Conservation (phyloP, 2,797 vertebrate genomes). For the Xenentodon cancila region DNA sequence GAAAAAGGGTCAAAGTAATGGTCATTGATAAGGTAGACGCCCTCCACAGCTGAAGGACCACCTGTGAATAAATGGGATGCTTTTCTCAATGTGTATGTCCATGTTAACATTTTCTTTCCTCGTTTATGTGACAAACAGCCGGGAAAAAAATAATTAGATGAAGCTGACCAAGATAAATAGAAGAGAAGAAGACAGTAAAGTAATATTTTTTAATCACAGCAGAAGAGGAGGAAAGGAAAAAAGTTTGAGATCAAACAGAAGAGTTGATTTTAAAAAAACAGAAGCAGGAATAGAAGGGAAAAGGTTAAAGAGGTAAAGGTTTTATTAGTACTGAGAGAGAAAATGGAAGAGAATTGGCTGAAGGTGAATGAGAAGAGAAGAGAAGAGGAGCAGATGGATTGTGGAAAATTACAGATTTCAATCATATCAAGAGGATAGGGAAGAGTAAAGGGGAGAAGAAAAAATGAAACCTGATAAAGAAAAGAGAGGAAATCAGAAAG, state of each 20-base stretch:
- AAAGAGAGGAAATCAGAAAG: no score
- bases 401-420: no score
- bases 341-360: conserved; percentile 27
- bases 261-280: conserved; percentile 26
- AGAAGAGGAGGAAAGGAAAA: conserved; percentile 7
- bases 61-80: conserved; percentile 21
- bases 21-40: conserved; percentile 11
- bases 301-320: conserved; percentile 37
- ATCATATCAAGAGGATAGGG: no score
- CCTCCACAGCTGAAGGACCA: conserved; percentile 20
- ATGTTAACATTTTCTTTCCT: conserved; percentile 12
- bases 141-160: conserved; percentile 59
- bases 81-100: conserved; percentile 20
- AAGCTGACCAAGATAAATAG: conserved; percentile 50
- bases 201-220: conserved; percentile 27
- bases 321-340: conserved; percentile 7
- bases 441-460: no score
- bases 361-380: conserved; percentile 12
- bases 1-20: conserved; percentile 11
- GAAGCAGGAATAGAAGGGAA: conserved; percentile 16
- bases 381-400: neutral
- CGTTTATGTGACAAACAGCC: conserved; percentile 30
- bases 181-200: conserved; percentile 38
- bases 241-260: conserved; percentile 21
- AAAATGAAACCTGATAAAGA: no score